phyloP scores from a whole-genome alignment of 2,797 vertebrate genomes.

The Spinus olivaceus region DNA sequence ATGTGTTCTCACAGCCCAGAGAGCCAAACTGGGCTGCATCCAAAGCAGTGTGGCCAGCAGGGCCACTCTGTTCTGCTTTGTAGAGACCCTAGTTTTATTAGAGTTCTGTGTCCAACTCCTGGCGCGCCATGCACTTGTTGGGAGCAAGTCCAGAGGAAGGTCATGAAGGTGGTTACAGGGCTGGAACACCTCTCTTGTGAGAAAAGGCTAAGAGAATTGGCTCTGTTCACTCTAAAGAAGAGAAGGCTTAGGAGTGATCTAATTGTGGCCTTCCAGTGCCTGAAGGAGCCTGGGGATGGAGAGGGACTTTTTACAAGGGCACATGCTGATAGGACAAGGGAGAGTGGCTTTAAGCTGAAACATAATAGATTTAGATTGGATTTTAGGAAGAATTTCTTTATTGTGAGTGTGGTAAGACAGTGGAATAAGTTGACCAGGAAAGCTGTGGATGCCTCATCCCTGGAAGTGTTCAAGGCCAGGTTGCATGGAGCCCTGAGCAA shows the following conservation, averaged over 20 bases:
- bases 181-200: background rate
- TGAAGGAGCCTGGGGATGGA: background rate
- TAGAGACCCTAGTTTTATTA: background rate
- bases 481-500: background rate
- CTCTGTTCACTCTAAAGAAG: background rate
- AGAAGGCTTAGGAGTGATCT: background rate
- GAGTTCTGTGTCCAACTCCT: background rate
- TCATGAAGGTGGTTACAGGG: background rate
- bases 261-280: background rate
- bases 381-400: background rate
- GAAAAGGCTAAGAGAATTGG: background rate
- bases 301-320: background rate
- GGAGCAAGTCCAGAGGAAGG: background rate
- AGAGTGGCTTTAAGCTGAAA: background rate
- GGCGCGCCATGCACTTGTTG: background rate
- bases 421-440: background rate
- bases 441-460: background rate
- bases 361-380: background rate
- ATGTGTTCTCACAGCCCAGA: background rate
- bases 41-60: background rate
- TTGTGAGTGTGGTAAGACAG: background rate
- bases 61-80: background rate
- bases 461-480: background rate
- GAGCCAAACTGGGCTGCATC: background rate
- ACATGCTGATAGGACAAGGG: background rate